These are phyloP conservation scores for Strigops habroptila DNA, from an alignment of 2,113 vertebrate species.

Conservation along the genomic window DNA sequence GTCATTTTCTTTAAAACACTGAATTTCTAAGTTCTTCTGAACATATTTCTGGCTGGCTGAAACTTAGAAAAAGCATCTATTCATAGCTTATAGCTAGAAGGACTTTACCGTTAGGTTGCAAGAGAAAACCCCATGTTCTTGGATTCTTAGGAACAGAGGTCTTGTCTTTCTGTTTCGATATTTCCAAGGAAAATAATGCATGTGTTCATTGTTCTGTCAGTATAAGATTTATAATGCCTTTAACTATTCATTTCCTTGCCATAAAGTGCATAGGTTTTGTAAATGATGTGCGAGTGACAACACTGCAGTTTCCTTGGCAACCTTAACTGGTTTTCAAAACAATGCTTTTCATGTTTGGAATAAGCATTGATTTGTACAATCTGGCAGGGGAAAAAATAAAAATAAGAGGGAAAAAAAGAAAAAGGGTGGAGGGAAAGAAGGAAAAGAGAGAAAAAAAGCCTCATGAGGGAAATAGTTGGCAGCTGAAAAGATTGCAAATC, in stretches of 20 bases:
- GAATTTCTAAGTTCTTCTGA: background rate
- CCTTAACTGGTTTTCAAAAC: conserved; percentile 46
- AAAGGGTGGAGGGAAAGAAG: background rate
- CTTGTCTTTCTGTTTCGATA: background rate
- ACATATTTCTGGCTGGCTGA: background rate
- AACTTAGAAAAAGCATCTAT: background rate
- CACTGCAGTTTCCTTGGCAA: conserved; percentile 41
- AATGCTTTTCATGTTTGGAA: conserved; percentile 38
- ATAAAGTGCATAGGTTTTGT: conserved; percentile 28
- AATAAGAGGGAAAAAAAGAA: background rate
- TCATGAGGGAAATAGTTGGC: background rate
- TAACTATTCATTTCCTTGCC: conserved; percentile 53
- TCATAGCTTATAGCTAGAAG: background rate
- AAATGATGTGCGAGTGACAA: conserved; percentile 56
- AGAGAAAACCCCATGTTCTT: background rate
- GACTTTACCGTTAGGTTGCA: background rate
- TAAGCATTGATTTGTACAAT: conserved; percentile 33
- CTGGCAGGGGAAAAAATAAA: background rate
- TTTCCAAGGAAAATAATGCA: conserved; percentile 33
- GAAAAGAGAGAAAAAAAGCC: background rate
- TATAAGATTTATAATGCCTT: conserved; percentile 37
- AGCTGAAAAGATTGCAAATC: background rate
- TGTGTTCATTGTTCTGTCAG: conserved; percentile 31
- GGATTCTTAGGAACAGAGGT: background rate
- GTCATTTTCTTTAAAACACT: background rate